Evolutionary conservation across 2,888 invertebrate species (phyloP).

Genomic region (Belgica antarctica): DNA sequence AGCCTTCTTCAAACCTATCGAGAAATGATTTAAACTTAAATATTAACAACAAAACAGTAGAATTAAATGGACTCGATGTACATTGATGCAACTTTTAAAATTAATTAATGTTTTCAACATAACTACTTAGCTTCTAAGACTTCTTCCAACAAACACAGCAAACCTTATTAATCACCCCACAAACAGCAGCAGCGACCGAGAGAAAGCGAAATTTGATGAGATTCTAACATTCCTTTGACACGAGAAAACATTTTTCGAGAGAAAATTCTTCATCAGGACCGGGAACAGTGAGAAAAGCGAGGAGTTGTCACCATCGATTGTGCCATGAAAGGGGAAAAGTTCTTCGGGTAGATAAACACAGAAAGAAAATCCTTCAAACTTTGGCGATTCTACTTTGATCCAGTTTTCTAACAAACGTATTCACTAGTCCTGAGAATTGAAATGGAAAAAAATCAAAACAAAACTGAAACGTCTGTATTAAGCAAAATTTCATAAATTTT

Average conservation of each 20-base stretch:
- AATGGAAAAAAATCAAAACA: background rate
- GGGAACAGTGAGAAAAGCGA: background rate
- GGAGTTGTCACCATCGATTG: conserved; percentile 18
- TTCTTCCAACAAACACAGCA: background rate
- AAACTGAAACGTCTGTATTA: background rate
- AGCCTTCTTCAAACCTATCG: background rate
- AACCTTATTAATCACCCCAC: background rate
- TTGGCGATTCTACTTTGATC: conserved; percentile 8
- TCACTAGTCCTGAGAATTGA: conserved; percentile 27
- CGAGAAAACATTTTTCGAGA: background rate
- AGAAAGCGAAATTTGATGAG: background rate
- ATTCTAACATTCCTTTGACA: conserved; percentile 33
- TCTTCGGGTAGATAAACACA: too few species aligned
- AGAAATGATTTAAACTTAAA: conserved; percentile 1
- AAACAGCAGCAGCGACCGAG: too few species aligned
- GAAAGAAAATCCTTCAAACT: conserved; percentile 2
- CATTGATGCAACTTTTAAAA: background rate
- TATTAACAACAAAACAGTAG: background rate
- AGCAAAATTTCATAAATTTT: conserved; percentile 29
- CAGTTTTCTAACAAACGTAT: conserved; percentile 11
- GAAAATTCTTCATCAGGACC: conserved; percentile 9
- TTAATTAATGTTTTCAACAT: background rate
- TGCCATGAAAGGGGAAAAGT: conserved; percentile 13
- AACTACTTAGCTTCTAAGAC: conserved; percentile 4
- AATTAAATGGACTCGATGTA: background rate